Conservation (phyloP, 1,140 invertebrate genomes). For the Formica selysi region DNA sequence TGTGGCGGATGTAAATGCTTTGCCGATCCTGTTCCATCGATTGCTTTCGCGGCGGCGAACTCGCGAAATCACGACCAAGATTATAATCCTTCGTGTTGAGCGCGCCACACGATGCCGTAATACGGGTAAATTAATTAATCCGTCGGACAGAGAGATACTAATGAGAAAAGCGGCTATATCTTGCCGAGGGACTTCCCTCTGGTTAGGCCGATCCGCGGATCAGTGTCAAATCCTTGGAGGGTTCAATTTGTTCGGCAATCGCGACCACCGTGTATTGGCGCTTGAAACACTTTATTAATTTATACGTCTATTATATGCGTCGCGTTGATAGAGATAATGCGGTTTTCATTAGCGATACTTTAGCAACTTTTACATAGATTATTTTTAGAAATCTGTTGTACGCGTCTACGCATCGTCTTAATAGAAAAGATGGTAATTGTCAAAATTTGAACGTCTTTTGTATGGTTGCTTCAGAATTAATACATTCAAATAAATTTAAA, state of each 20-base stretch:
- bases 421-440: too few relatives aligned
- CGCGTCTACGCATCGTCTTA: too few relatives aligned
- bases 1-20: slow-evolving; percentile 53
- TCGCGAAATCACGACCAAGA: slow-evolving; percentile 40
- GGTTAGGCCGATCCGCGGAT: slow-evolving; percentile 46
- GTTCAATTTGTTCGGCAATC: slow-evolving; percentile 52
- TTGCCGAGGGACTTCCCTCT: background rate
- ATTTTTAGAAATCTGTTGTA: background rate
- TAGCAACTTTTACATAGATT: background rate
- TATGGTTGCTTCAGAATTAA: too few relatives aligned
- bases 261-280: background rate
- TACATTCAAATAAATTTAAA: too few relatives aligned
- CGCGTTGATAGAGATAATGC: background rate
- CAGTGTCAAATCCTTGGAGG: slow-evolving; percentile 45
- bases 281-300: slow-evolving; percentile 33
- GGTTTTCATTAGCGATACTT: background rate
- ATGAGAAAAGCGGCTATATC: slow-evolving; percentile 47
- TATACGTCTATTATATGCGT: background rate
- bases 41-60: slow-evolving; percentile 21
- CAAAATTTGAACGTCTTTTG: too few relatives aligned
- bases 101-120: slow-evolving; percentile 38
- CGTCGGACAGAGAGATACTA: slow-evolving; percentile 35
- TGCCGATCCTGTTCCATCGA: background rate
- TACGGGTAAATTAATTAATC: slow-evolving; percentile 67
- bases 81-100: slow-evolving; percentile 58